Evolutionary conservation across 1,140 invertebrate genomes (phyloP).

Genomic region (Ectropis grisescens): DNA sequence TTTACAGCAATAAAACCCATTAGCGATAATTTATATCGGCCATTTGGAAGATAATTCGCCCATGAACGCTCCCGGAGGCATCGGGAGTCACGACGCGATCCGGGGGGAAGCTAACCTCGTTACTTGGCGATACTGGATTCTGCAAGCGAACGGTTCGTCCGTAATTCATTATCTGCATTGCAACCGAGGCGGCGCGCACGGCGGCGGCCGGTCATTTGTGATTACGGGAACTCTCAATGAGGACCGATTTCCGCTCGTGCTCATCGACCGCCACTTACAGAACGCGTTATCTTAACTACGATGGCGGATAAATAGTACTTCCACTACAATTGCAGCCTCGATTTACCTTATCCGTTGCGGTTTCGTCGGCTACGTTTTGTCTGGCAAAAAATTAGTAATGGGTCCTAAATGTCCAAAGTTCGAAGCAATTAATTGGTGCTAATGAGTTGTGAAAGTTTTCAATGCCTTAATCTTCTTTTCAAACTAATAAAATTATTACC

Average conservation of each 20-base stretch:
- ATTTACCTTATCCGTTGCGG: neutral
- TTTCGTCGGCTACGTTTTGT: neutral
- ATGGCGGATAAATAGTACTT: slow-evolving; percentile 2
- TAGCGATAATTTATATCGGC: slow-evolving; percentile 44
- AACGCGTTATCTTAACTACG: slow-evolving; percentile 17
- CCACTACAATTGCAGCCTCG: slow-evolving; percentile 6
- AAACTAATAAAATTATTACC: neutral
- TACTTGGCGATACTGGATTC: slow-evolving; percentile 47
- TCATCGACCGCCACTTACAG: slow-evolving; percentile 29
- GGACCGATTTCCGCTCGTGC: slow-evolving; percentile 32
- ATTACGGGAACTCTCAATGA: slow-evolving; percentile 42
- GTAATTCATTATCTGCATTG: slow-evolving; percentile 44
- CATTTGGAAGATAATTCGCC: slow-evolving; percentile 45
- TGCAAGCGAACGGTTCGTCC: slow-evolving; percentile 46
- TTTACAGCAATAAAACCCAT: slow-evolving; percentile 43
- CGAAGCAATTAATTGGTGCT: neutral
- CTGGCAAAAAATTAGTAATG: neutral
- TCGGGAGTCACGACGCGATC: slow-evolving; percentile 35
- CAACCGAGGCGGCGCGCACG: slow-evolving; percentile 18
- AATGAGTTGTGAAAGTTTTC: neutral
- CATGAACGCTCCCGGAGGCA: slow-evolving; percentile 40
- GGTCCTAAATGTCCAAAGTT: neutral
- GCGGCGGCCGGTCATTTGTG: slow-evolving; percentile 41
- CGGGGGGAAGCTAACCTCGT: slow-evolving; percentile 43
- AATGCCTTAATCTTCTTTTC: neutral